A percentile compares a stretch with the other conserved stretches of the same genome.
Conservation (phyloP, 2,113 vertebrate species). For the Pseudonaja textilis region DNA sequence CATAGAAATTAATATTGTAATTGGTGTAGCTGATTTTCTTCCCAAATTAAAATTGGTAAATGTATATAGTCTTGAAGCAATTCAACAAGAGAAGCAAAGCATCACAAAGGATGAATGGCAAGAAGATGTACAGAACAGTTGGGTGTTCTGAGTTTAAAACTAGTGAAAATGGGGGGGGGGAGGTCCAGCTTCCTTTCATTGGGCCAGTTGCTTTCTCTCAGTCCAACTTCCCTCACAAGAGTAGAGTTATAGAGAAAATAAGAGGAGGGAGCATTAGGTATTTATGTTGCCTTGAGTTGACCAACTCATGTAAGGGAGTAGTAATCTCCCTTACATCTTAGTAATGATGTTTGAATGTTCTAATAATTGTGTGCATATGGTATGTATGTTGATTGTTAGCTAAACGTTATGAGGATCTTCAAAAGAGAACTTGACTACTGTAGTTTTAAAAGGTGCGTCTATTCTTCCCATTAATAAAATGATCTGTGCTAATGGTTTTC, state of each 20-base stretch:
- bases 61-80: not conserved
- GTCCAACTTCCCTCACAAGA: not conserved
- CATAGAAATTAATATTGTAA: not conserved
- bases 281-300: not conserved
- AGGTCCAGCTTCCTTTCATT: not conserved
- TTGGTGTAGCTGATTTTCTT: not conserved
- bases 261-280: not conserved
- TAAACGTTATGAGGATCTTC: not conserved
- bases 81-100: not conserved
- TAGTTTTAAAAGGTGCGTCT: not conserved
- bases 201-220: not conserved
- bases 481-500: not conserved
- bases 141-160: not conserved
- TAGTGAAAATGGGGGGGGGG: no score
- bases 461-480: not conserved
- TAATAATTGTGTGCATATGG: not conserved
- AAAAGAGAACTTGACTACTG: not conserved
- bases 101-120: not conserved
- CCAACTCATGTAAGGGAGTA: not conserved
- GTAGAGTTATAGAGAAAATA: not conserved
- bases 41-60: not conserved
- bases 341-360: not conserved
- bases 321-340: no score
- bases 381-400: not conserved
- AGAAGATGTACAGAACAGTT: not conserved